Evolutionary conservation across 2,888 invertebrate genomes (phyloP), one percentile per base, ranked within the genome.

Genomic region (Drosophila niveifrons): DNA sequence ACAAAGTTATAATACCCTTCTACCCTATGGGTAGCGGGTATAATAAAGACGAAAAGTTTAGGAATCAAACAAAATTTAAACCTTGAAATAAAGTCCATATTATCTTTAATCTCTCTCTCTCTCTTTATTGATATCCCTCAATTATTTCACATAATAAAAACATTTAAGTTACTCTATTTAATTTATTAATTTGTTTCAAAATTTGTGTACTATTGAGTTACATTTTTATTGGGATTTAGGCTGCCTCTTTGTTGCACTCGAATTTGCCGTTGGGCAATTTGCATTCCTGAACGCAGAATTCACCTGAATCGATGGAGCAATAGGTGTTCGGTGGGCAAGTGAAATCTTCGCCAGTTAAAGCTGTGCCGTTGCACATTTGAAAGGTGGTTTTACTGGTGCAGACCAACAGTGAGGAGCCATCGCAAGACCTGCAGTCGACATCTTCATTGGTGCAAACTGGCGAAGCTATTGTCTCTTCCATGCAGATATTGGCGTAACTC

Each of bases 361-460:
- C 31, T 1, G 4, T 29, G 13, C 73, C 77, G n/a, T 79, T 7
- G 62, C 90, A 90, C 72, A 69, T 65, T 3, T 65, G 79, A 55
- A 81, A 90, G 6, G 83, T 84, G 28, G 74, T 88, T 51, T 78
- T 77, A 47, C 89, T 89, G 43, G 86, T 89, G 67, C 90, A 90
- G 29, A 83, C 71, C 61, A 90, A 90, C 15, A 82, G 15, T 3
- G 51, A 55, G 0, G 0, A 3, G 4, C 41, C 80, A n/a, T 73
- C 56, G 59, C 90, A 91, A 11, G 41, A 2, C 1, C 68, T 61
- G 58, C 91, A 91, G 7, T 65, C 18, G n/a, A 2, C 10, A 0
- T 43, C 36, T 0, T 0, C 29, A 0, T 8, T 2, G 0, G 0
- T 0, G 8, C 90, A 90, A 18, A 67, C 63, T 1, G 83, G 63